These are phyloP conservation scores for Trichonephila clavata DNA, from an alignment of 1,140 invertebrate genomes.

Conservation along the genomic window DNA sequence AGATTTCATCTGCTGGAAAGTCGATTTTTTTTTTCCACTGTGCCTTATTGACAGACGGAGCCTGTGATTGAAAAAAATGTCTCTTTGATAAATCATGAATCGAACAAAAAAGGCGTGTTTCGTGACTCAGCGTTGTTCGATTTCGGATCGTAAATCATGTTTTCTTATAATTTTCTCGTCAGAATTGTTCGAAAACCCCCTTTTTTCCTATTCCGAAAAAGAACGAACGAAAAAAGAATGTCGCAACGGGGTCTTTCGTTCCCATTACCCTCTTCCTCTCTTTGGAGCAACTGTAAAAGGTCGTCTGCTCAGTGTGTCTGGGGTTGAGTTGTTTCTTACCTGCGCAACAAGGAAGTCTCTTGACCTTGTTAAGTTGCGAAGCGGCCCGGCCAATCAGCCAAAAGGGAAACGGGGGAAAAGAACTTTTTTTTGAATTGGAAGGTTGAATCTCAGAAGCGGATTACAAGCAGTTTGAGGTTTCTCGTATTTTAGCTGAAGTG, in stretches of 20 bases:
- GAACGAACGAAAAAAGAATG: conserved; percentile 1
- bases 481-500: background rate
- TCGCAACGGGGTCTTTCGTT: conserved; percentile 22
- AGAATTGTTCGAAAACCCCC: background rate
- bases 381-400: conserved; percentile 40
- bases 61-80: background rate
- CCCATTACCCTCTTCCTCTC: conserved; percentile 26
- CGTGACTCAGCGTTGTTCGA: conserved; percentile 8
- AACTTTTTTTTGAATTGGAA: background rate
- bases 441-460: background rate
- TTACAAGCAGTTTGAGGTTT: background rate
- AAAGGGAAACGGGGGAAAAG: background rate
- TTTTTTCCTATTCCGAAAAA: background rate
- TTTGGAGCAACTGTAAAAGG: background rate
- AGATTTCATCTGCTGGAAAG: background rate
- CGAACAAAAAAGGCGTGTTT: background rate
- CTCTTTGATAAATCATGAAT: background rate
- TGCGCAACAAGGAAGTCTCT: conserved; percentile 39
- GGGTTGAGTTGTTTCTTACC: conserved; percentile 42
- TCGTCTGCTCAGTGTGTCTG: conserved; percentile 36
- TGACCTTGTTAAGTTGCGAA: conserved; percentile 27
- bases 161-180: conserved; percentile 34
- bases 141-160: conserved; percentile 30
- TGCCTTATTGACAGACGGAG: background rate
- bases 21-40: background rate